Base-by-base conservation (phyloP, 2,888 invertebrate species). In the Callyntrura guangdongensis region DNA sequence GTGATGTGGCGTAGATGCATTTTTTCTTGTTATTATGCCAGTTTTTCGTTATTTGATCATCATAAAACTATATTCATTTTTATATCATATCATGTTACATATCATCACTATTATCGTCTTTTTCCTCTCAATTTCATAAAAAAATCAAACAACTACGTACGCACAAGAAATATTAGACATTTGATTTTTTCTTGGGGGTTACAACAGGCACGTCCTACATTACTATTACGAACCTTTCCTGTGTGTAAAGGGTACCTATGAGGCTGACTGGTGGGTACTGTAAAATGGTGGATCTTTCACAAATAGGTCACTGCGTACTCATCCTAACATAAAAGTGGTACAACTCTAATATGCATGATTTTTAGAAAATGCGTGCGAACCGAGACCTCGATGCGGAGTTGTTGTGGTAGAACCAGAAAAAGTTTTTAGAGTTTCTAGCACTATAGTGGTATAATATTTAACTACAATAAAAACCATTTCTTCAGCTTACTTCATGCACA, bases 251-350 rank as follows among this genome's bases (percentile, higher is more conserved):
- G 36, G 36, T 36, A 36, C 36, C 36, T 36, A 36, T 36, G 36
- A 4, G 36, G 53, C 9, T 6, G 53, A 53, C 20, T 64, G 11
- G 64, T 64, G 20, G 64, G 25, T 22, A 22, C 22, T 0, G 67
- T 72, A 74, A 36, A 36, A 14, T 67, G 5, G 45, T 67, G 67
- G 45, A 61, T 82, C 27, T 36, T 72, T 74, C 82, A 56, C 61
- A 88, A 83, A 88, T 82, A 82, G 88, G 82, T 82, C 88, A 82
- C 47, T 74, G 72, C 17, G 49, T 82, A 88, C 77, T 77, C 27
- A 72, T 27, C 25, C 14, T 67, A n/a, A 9, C n/a, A 72, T 17
- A 49, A 49, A 77, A 77, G 77, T 77, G 53, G 77, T 77, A 56
- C 77, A 77, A 77, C 0, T 77, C 14, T 74, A 49, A 20, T 49